A percentile compares a stretch with the other conserved stretches of the same genome.
Evolutionary conservation across 2,113 vertebrate species (phyloP).

Genomic region (Muntiacus muntjak): DNA sequence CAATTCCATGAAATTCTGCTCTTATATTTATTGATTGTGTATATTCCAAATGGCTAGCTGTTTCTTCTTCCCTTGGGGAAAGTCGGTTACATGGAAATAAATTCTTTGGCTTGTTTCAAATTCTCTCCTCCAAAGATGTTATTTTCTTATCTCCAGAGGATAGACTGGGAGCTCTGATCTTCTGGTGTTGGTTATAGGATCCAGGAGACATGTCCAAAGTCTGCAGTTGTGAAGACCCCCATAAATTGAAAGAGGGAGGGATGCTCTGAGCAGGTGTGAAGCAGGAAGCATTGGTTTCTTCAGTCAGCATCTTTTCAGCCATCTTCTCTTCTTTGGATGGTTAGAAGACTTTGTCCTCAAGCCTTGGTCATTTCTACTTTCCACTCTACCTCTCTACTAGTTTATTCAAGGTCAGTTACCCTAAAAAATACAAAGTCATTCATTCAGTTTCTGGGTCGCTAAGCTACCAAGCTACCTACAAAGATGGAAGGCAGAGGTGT

Average conservation of each 20-base stretch:
- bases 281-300: neutral
- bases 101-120: neutral
- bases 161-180: neutral
- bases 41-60: neutral
- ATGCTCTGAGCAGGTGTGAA: neutral
- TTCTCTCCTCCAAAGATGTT: neutral
- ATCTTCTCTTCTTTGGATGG: neutral
- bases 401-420: neutral
- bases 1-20: neutral
- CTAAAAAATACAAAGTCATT: neutral
- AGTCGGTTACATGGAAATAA: neutral
- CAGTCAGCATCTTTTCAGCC: neutral
- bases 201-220: neutral
- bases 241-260: neutral
- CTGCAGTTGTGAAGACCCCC: neutral
- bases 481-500: neutral
- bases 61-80: neutral
- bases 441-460: neutral
- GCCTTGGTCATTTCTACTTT: neutral
- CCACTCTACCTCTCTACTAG: neutral
- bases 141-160: neutral
- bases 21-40: neutral
- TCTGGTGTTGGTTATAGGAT: neutral
- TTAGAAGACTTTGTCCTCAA: neutral
- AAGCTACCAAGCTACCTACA: neutral